Evolutionary conservation across 2,888 invertebrate species (phyloP).

Genomic region (Agonopterix arenella): DNA sequence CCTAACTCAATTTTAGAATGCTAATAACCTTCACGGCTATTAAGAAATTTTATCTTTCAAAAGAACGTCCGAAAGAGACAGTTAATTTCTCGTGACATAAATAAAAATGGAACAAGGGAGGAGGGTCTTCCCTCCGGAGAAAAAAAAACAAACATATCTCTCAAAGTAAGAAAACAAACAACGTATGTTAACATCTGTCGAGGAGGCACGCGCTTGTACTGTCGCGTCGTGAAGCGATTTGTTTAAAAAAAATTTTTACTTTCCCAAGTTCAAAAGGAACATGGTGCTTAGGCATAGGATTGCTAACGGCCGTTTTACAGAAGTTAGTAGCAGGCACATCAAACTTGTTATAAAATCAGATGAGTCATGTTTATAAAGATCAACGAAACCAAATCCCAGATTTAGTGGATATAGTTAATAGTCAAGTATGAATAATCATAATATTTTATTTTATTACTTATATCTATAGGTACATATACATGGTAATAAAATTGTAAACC

Average conservation of each 20-base stretch:
- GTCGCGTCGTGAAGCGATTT: slow-evolving; percentile 23
- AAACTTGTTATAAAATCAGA: too few relatives aligned
- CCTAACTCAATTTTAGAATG: slow-evolving; percentile 20
- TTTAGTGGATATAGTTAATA: too few relatives aligned
- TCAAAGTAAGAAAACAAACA: slow-evolving; percentile 73
- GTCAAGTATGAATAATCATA: too few relatives aligned
- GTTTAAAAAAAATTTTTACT: not conserved
- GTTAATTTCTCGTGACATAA: slow-evolving; percentile 72
- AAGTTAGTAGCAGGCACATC: too few relatives aligned
- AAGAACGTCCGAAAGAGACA: slow-evolving; percentile 42
- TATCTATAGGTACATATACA: too few relatives aligned
- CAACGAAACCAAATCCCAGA: too few relatives aligned
- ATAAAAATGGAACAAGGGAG: slow-evolving; percentile 54
- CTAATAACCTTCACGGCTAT: slow-evolving; percentile 39
- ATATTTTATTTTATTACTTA: too few relatives aligned
- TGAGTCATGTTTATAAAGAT: too few relatives aligned
- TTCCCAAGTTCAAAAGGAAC: too few relatives aligned
- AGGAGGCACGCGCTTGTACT: slow-evolving; percentile 52
- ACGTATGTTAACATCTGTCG: slow-evolving; percentile 75
- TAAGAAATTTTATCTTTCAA: slow-evolving; percentile 56
- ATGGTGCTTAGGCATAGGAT: too few relatives aligned
- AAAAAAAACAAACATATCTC: slow-evolving; percentile 73
- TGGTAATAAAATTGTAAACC: too few relatives aligned
- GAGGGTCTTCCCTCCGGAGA: slow-evolving; percentile 40
- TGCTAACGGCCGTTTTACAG: too few relatives aligned